Evolutionary conservation across 1,140 invertebrate genomes (phyloP), one percentile per base, ranked within the genome.

Genomic region (Drosophila sp.): DNA sequence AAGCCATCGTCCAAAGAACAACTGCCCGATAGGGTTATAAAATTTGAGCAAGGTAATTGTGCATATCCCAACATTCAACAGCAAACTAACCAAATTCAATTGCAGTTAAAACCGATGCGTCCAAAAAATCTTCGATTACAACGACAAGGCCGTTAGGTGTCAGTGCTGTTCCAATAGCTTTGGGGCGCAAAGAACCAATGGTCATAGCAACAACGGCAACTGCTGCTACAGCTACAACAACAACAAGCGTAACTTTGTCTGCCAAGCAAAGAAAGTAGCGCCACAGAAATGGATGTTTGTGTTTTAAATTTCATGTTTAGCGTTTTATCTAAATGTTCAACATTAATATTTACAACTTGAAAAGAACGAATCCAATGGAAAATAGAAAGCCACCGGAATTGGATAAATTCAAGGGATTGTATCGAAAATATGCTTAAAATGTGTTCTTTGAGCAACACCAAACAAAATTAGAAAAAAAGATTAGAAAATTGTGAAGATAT

Each of bases 261-360:
- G 63, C 66, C 41, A 87, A 86, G 61, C 82, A 82, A 46, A 89
- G 71, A 11, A 86, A 86, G 82, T 86, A 86, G 82, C 82, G 75
- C 43, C 75, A 82, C 21, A 63, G 51, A 21, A 78, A 43, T 46
- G 71, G 82, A 63, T 87, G 82, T 66, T 76, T 86, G 63, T 86
- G 82, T 69, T 87, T 87, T 63, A 86, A 86, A 54, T 82, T 78
- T 76, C 71, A 80, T 59, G 66, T 78, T 87, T 86, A 86, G 72
- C 38, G 18, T 46, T 41, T 72, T 62, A 62, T 61, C 62, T 78
- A 29, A 73, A 65, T 80, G 54, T 75, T 77, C 51, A 46, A 27
- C 41, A 13, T 69, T 48, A 63, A 46, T 70, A 67, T 58, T 56
- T 29, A 45, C 34, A 41, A 69, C n/a, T 16, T 7, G 9, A 69